Base-by-base conservation (phyloP, 1,140 invertebrate genomes). In the Pteromalus puparum region DNA sequence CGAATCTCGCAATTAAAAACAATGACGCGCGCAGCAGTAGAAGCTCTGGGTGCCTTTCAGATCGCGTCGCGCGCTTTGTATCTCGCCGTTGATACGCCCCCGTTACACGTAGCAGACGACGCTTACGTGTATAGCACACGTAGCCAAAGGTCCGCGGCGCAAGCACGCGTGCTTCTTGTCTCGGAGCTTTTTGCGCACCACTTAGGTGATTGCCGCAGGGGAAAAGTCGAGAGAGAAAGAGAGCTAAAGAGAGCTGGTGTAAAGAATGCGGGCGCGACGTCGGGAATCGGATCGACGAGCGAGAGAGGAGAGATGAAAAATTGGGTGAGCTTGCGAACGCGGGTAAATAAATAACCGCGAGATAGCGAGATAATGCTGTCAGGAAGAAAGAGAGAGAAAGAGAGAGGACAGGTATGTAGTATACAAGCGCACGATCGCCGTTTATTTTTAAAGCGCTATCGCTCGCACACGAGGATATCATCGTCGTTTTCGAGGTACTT, bases 201-300 rank as follows among this genome's bases (percentile, higher is more conserved):
- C 86, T 88, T 87, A 85, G 79, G 75, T 86, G 86, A 86, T 87
- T 87, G 86, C 67, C 78, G 83, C 65, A 46, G 72, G 75, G 70
- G 79, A 13, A 28, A n/a, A 61, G 53, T 0, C 18, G 21, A n/a
- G 53, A 9, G 53, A 21, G 53, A 21, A 21, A 61, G 4, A n/a
- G n/a, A n/a, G n/a, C n/a, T n/a, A n/a, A n/a, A n/a, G n/a, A 70
- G 21, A 70, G 10, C 9, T 42, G 9, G 38, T 42, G 38, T 61
- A 61, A n/a, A 61, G 18, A 61, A 61, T 73, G 13, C 15, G 72
- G 30, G 10, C 7, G 10, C 7, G 53, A 61, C 53, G 53, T 61
- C 21, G 72, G 74, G 9, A 76, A 76, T 53, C 26, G 74, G 46
- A 76, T 76, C 21, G 74, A 76, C 46, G 38, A n/a, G n/a, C 34